Percentiles rank a stretch among this genome's conserved stretches.
These are phyloP conservation scores for Phaonia tiefii DNA, from an alignment of 2,888 invertebrate species.

Conservation along the genomic window DNA sequence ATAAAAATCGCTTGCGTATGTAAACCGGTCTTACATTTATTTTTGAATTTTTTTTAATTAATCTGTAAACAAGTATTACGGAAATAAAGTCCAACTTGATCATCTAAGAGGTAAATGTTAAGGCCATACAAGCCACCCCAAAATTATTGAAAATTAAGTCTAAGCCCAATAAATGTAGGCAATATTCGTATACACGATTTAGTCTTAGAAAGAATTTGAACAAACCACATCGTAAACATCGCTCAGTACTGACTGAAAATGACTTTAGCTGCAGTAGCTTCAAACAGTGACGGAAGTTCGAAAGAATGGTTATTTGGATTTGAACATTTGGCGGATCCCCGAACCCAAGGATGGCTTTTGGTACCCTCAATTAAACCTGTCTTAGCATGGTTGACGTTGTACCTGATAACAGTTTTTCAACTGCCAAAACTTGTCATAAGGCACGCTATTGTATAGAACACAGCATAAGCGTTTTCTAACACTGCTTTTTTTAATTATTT, in stretches of 20 bases:
- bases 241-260: too few relatives aligned
- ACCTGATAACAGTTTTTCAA: slow-evolving; percentile 88
- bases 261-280: too few relatives aligned
- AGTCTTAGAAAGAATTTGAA: slow-evolving; percentile 32
- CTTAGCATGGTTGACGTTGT: slow-evolving; percentile 85
- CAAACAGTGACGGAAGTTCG: slow-evolving; percentile 9
- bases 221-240: not conserved
- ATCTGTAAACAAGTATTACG: too few relatives aligned
- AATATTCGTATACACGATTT: not conserved
- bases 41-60: too few relatives aligned
- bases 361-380: slow-evolving; percentile 91
- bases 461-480: slow-evolving; percentile 11
- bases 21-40: too few relatives aligned
- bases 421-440: slow-evolving; percentile 92
- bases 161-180: slow-evolving; percentile 39
- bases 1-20: too few relatives aligned
- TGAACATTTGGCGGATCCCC: slow-evolving; percentile 82
- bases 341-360: slow-evolving; percentile 92
- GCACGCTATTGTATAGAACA: slow-evolving; percentile 69
- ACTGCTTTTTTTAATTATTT: slow-evolving; percentile 30
- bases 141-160: not conserved
- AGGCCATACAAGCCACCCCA: slow-evolving; percentile 39
- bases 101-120: slow-evolving; percentile 24
- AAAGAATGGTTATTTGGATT: slow-evolving; percentile 53
- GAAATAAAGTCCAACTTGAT: too few relatives aligned